A percentile compares a stretch with the other conserved stretches of the same genome.
Evolutionary conservation across 2,113 vertebrate species (phyloP).

Genomic region (Dolichotis patagonum): DNA sequence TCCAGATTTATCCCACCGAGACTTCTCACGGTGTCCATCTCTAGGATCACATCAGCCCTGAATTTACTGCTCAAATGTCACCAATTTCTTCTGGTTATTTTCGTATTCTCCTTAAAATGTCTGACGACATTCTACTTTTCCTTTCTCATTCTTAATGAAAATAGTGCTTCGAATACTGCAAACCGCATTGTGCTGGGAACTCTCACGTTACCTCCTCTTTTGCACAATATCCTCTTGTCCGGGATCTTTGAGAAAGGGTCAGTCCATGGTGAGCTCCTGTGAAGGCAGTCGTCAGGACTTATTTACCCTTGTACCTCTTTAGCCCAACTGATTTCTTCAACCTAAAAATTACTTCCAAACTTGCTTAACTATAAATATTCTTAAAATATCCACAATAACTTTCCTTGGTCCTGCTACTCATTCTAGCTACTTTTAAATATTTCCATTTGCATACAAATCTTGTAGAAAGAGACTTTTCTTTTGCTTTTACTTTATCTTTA

Average conservation of each 20-base stretch:
- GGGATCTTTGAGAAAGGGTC: not conserved
- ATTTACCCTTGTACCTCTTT: not conserved
- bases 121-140: not conserved
- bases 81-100: not conserved
- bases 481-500: not conserved
- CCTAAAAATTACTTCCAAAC: not conserved
- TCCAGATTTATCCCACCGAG: not conserved
- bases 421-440: not conserved
- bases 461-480: not conserved
- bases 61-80: constrained; percentile 43
- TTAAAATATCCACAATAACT: not conserved
- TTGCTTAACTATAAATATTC: not conserved
- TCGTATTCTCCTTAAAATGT: constrained; percentile 38
- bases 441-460: not conserved
- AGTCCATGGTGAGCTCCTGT: not conserved
- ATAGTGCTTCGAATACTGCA: not conserved
- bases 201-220: not conserved
- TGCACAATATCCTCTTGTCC: not conserved
- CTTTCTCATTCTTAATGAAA: not conserved
- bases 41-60: not conserved
- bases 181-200: constrained; percentile 4
- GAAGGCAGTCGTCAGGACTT: not conserved
- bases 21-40: not conserved
- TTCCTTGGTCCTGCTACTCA: not conserved
- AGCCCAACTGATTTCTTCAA: not conserved